phyloP scores from a whole-genome alignment of 1,140 invertebrate species.

The Achroia grisella region DNA sequence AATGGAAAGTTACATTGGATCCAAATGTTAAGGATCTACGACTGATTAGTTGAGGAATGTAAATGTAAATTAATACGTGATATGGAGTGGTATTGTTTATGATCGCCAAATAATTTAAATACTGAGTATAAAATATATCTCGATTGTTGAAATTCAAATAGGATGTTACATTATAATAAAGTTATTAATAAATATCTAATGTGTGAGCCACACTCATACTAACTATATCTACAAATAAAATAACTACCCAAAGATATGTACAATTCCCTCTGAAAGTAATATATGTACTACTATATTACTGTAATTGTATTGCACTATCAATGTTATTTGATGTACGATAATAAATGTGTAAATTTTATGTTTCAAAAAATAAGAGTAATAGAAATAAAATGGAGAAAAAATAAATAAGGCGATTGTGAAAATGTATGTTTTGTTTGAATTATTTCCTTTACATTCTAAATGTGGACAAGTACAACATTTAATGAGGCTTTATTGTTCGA shows the following conservation, averaged over 20 bases:
- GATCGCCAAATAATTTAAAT: conserved; percentile 68
- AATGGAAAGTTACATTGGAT: conserved; percentile 63
- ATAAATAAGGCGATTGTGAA: conserved; percentile 66
- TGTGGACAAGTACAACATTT: too few species aligned
- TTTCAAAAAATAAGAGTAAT: conserved; percentile 51
- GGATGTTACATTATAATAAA: conserved; percentile 42
- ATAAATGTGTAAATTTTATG: conserved; percentile 64
- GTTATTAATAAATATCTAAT: conserved; percentile 14
- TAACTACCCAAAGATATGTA: conserved; percentile 60
- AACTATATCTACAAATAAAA: conserved; percentile 1
- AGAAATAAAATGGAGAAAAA: conserved; percentile 49
- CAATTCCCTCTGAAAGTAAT: conserved; percentile 38
- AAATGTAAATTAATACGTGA: conserved; percentile 64
- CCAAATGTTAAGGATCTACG: conserved; percentile 50
- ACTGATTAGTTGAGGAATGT: conserved; percentile 68
- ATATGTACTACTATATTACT: conserved; percentile 35
- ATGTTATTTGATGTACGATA: conserved; percentile 61
- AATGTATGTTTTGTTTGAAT: conserved; percentile 32
- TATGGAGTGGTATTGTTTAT: conserved; percentile 61
- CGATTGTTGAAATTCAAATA: conserved; percentile 58
- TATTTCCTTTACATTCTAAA: conserved; percentile 4
- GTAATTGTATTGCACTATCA: conserved; percentile 53
- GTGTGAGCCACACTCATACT: conserved; percentile 9
- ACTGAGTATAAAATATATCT: conserved; percentile 50
- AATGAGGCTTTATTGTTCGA: too few species aligned